Evolutionary conservation across 2,888 invertebrate genomes (phyloP).

Genomic region (Acanthosoma haemorrhoidale): DNA sequence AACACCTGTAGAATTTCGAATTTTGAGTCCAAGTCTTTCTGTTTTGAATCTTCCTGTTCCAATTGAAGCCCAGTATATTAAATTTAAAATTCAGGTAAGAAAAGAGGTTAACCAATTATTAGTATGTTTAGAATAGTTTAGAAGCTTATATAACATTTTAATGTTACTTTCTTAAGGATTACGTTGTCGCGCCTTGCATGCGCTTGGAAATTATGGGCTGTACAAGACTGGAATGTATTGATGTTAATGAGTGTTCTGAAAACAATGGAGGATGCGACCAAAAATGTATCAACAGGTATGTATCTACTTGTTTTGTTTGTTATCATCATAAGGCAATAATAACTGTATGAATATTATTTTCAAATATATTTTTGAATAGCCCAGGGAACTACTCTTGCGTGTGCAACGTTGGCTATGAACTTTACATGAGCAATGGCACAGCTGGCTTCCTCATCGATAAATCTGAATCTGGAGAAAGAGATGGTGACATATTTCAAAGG

Average conservation of each 20-base stretch:
- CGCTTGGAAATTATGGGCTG: slow-evolving; percentile 91
- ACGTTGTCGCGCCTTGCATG: slow-evolving; percentile 80
- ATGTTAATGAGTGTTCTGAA: slow-evolving; percentile 79
- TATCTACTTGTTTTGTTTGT: background rate
- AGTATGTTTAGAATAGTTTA: background rate
- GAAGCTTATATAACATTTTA: too few relatives aligned
- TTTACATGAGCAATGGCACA: slow-evolving; percentile 82
- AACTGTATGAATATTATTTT: background rate
- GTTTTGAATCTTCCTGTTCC: slow-evolving; percentile 84
- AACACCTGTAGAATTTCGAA: slow-evolving; percentile 86
- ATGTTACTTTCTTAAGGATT: too few relatives aligned
- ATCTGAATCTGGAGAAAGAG: slow-evolving; percentile 78
- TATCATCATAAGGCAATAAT: background rate
- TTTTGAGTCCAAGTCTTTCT: slow-evolving; percentile 82
- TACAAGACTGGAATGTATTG: slow-evolving; percentile 79
- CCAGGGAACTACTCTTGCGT: slow-evolving; percentile 83
- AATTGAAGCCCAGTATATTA: slow-evolving; percentile 82
- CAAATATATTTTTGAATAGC: slow-evolving; percentile 47
- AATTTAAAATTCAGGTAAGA: slow-evolving; percentile 64
- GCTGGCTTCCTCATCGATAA: slow-evolving; percentile 75
- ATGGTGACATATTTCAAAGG: slow-evolving; percentile 81
- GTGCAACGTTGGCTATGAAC: slow-evolving; percentile 86
- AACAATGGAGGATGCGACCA: slow-evolving; percentile 90
- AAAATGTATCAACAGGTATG: slow-evolving; percentile 64
- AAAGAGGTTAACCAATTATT: background rate